Percentiles rank a stretch among this genome's conserved stretches.
phyloP scores from a whole-genome alignment of 2,797 vertebrate genomes.

The Pangasius mekongensis region DNA sequence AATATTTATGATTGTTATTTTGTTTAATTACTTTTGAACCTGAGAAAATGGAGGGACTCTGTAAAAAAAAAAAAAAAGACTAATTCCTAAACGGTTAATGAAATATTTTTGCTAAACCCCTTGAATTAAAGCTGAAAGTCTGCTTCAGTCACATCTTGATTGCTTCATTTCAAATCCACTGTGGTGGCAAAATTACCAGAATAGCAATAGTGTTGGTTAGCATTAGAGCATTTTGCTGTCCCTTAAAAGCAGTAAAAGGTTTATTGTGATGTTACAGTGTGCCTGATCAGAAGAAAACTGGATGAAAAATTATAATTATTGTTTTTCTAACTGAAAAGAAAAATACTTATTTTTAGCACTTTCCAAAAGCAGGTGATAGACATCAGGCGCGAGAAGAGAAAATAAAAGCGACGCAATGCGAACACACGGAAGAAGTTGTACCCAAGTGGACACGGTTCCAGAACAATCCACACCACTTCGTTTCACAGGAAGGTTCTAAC shows the following conservation, averaged over 20 bases:
- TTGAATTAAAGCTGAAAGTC: too few relatives aligned
- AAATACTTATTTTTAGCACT: background rate
- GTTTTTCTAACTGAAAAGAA: background rate
- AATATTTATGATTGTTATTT: too few relatives aligned
- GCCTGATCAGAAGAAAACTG: background rate
- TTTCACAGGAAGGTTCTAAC: background rate
- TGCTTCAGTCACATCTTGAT: too few relatives aligned
- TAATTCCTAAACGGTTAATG: too few relatives aligned
- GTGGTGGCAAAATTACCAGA: too few relatives aligned
- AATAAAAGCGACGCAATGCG: background rate
- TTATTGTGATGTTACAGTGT: background rate
- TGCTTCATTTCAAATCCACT: too few relatives aligned
- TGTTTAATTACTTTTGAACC: too few relatives aligned
- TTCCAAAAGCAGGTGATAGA: background rate
- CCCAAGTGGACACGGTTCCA: background rate
- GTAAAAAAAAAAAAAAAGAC: too few relatives aligned
- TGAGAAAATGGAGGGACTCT: too few relatives aligned
- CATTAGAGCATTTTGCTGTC: background rate
- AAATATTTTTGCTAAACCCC: too few relatives aligned
- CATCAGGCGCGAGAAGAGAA: background rate
- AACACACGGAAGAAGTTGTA: background rate
- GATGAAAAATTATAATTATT: background rate
- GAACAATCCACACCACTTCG: background rate
- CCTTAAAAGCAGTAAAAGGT: background rate
- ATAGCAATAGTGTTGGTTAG: too few relatives aligned